Evolutionary conservation across 1,140 invertebrate genomes (phyloP).

Genomic region (Diachasmimorpha longicaudata): DNA sequence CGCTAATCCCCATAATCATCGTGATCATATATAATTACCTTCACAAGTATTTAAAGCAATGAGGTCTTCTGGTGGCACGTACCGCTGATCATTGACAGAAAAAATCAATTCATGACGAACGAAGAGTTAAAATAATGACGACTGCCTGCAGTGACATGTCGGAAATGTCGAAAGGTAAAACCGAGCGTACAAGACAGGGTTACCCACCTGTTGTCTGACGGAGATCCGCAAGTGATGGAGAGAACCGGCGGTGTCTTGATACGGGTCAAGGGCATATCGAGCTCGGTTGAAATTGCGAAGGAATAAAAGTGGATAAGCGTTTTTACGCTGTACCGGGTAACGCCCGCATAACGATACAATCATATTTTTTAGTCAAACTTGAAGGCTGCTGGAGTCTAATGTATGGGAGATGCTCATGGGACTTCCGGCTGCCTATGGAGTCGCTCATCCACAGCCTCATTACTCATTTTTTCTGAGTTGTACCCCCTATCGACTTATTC

Average conservation of each 20-base stretch:
- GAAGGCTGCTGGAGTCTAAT: neutral
- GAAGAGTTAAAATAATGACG: neutral
- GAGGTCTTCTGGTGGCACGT: too few relatives aligned
- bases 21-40: neutral
- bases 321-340: neutral
- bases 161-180: slow-evolving; percentile 18
- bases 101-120: neutral
- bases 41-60: neutral
- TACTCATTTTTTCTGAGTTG: neutral
- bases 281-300: slow-evolving; percentile 3
- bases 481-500: neutral
- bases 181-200: neutral
- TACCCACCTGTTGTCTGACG: slow-evolving; percentile 11
- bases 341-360: slow-evolving; percentile 7
- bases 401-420: neutral
- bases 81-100: neutral
- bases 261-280: slow-evolving; percentile 13
- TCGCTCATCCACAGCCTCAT: neutral
- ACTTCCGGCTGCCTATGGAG: neutral
- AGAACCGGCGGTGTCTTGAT: slow-evolving; percentile 17
- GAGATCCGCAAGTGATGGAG: slow-evolving; percentile 12
- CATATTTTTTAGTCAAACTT: neutral
- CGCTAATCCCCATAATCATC: too few relatives aligned
- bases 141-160: neutral
- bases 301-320: neutral